Evolutionary conservation across 2,888 invertebrate genomes (phyloP).

Genomic region (Tiphia femorata): DNA sequence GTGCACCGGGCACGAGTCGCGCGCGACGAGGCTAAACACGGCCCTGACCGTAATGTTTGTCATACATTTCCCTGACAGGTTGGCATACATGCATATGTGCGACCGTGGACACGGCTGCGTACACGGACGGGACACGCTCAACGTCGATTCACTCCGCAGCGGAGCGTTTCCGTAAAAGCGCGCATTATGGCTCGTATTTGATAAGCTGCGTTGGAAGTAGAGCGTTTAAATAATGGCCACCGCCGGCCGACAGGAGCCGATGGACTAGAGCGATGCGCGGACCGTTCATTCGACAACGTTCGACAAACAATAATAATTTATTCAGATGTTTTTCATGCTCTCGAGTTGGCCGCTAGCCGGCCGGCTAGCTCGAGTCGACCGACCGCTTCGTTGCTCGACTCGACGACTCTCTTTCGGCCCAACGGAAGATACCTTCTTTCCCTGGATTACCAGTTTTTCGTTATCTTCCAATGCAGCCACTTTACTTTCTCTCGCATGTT

Average conservation of each 20-base stretch:
- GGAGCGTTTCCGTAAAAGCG: constrained; percentile 62
- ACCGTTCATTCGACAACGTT: constrained; percentile 58
- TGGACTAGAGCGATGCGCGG: constrained; percentile 42
- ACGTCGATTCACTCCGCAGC: constrained; percentile 42
- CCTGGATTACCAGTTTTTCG: too few relatives aligned
- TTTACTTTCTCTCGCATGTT: too few relatives aligned
- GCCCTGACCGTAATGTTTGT: constrained; percentile 42
- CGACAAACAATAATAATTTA: constrained; percentile 68
- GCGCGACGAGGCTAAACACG: constrained; percentile 14
- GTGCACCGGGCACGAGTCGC: too few relatives aligned
- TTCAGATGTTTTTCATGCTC: constrained; percentile 66
- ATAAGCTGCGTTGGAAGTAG: constrained; percentile 62
- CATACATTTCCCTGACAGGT: constrained; percentile 40
- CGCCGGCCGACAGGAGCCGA: too few relatives aligned
- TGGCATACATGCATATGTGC: too few relatives aligned
- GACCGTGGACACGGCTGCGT: constrained; percentile 9
- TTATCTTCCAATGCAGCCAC: too few relatives aligned
- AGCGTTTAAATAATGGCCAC: constrained; percentile 63
- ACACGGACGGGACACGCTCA: constrained; percentile 30
- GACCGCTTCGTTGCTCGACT: too few relatives aligned
- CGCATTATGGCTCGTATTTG: constrained; percentile 60
- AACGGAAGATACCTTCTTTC: constrained; percentile 2
- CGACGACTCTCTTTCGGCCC: constrained; percentile 14
- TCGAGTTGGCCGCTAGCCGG: constrained; percentile 22
- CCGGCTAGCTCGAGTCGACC: not conserved